Evolutionary conservation across 1,140 invertebrate species (phyloP), one percentile per base, ranked within the genome.

Genomic region (Meloidogyne chitwoodi): DNA sequence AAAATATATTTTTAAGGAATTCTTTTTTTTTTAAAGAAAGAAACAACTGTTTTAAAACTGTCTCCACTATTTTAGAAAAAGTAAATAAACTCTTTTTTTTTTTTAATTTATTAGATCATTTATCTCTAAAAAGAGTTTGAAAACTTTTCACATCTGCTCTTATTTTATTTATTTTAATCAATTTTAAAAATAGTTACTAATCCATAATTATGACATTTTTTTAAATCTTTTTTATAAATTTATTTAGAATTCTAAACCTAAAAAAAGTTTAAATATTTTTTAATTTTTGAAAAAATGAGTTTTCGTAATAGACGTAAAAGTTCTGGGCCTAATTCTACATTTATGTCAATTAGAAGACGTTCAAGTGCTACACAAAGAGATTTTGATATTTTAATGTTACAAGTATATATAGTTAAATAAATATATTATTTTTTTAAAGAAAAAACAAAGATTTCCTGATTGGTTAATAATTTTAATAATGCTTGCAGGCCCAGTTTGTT

Each of bases 231-330:
- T n/a, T n/a, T n/a, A n/a, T n/a, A n/a, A n/a, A n/a, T n/a, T n/a
- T n/a, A n/a, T n/a, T n/a, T n/a, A n/a, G n/a, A n/a, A n/a, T n/a
- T n/a, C n/a, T n/a, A n/a, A n/a, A n/a, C n/a, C n/a, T n/a, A n/a
- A n/a, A n/a, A n/a, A n/a, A n/a, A n/a, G n/a, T n/a, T n/a, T n/a
- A n/a, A n/a, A n/a, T n/a, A n/a, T n/a, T n/a, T n/a, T n/a, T n/a
- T n/a, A n/a, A n/a, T n/a, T n/a, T n/a, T n/a, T n/a, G n/a, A 10
- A 72, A 62, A 71, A 24, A 71, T 73, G 70, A 73, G 70, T 63
- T 73, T 73, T 73, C 70, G 70, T 12, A 63, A n/a, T 41, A 12
- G 56, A n/a, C 70, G 70, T 22, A 61, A 61, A 24, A 63, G 56
- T 62, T 73, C 70, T 61, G 70, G 68, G 5, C 16, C 31, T 2